phyloP scores from a whole-genome alignment of 2,797 vertebrate species.

The Premnoplex brunnescens region DNA sequence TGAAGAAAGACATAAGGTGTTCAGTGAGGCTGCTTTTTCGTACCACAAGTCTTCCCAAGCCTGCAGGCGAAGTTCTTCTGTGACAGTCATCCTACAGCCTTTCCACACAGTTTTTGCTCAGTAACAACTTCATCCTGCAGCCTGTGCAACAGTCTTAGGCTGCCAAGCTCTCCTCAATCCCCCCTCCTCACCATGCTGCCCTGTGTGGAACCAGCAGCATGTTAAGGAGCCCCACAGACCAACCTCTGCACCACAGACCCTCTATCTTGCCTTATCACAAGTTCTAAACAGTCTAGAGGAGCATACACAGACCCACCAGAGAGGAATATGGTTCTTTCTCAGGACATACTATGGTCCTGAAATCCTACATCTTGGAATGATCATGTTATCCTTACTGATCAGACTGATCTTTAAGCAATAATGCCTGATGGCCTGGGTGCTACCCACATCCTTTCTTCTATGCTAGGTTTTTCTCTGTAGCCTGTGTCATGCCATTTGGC shows the following conservation, averaged over 20 bases:
- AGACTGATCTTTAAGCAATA: neutral
- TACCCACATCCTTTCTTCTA: neutral
- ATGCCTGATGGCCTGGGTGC: neutral
- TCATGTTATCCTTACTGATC: neutral
- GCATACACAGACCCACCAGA: neutral
- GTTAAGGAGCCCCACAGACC: neutral
- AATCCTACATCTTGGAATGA: neutral
- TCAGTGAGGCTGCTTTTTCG: neutral
- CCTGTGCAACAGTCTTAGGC: neutral
- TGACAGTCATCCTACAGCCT: neutral
- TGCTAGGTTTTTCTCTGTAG: neutral
- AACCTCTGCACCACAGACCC: neutral
- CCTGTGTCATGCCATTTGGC: neutral
- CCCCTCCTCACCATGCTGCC: neutral
- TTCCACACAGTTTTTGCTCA: neutral
- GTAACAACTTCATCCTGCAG: neutral
- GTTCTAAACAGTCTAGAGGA: neutral
- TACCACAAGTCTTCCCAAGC: accelerated
- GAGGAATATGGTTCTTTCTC: neutral
- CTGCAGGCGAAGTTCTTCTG: neutral
- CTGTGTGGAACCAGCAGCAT: neutral
- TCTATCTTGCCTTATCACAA: neutral
- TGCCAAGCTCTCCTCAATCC: neutral
- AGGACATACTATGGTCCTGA: neutral
- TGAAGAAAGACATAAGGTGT: neutral